Conservation (phyloP, 2,797 vertebrate species). For the Mormyrus proboscirostris region DNA sequence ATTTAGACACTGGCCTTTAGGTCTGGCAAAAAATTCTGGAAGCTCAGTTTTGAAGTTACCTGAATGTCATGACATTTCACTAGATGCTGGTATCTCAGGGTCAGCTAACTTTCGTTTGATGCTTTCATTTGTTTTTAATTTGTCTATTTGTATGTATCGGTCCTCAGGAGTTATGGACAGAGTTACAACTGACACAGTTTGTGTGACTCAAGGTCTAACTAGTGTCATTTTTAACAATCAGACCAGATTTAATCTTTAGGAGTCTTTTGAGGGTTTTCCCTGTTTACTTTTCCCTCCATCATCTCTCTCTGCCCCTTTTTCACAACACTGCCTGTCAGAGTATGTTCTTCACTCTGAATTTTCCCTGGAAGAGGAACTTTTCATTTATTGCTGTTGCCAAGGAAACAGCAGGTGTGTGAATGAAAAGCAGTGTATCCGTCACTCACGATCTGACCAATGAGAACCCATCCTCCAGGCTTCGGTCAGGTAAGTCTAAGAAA, state of each 20-base stretch:
- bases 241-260: neutral
- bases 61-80: neutral
- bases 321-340: neutral
- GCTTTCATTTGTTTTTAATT: neutral
- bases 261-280: neutral
- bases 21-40: neutral
- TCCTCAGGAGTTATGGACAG: neutral
- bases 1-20: neutral
- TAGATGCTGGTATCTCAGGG: neutral
- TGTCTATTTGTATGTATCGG: neutral
- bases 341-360: neutral
- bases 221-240: neutral
- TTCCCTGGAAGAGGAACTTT: neutral
- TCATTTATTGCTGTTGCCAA: neutral
- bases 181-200: neutral
- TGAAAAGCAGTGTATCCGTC: neutral
- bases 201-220: neutral
- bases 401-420: neutral
- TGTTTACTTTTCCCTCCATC: neutral
- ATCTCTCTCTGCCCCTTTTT: neutral
- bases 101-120: neutral
- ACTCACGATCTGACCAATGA: neutral
- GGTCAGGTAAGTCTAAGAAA: neutral
- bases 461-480: neutral
- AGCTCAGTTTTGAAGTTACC: neutral